Percentiles rank a stretch among this genome's conserved stretches.
phyloP scores from a whole-genome alignment of 2,113 vertebrate genomes.

The Psittacus erithacus region DNA sequence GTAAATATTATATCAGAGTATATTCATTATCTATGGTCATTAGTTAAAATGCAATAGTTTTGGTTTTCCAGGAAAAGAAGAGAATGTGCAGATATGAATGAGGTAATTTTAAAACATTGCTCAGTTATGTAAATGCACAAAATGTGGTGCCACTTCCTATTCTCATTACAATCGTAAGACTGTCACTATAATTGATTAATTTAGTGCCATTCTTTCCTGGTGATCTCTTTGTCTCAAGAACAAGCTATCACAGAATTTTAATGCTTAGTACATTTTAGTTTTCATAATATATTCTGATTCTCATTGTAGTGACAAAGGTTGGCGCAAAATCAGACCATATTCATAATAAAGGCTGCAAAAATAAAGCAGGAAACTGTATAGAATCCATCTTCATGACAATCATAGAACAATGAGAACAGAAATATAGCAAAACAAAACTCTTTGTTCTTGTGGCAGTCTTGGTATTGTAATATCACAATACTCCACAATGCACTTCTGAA shows the following conservation, averaged over 20 bases:
- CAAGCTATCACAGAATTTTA: slow-evolving; percentile 65
- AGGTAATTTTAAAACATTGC: slow-evolving; percentile 56
- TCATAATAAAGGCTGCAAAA: slow-evolving; percentile 64
- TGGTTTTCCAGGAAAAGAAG: background rate
- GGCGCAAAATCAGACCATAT: slow-evolving; percentile 69
- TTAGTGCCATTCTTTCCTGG: slow-evolving; percentile 61
- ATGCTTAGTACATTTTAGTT: slow-evolving; percentile 65
- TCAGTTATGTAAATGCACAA: slow-evolving; percentile 58
- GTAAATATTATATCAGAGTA: accelerated
- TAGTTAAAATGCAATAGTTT: background rate
- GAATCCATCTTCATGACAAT: slow-evolving; percentile 69
- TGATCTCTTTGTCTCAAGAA: slow-evolving; percentile 68
- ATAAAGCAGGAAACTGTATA: slow-evolving; percentile 51
- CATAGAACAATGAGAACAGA: slow-evolving; percentile 57
- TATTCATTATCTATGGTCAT: background rate
- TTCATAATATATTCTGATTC: slow-evolving; percentile 59
- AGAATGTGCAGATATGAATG: background rate
- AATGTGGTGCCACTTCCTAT: slow-evolving; percentile 59
- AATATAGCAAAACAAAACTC: slow-evolving; percentile 60
- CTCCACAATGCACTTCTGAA: slow-evolving; percentile 36
- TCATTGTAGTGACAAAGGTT: slow-evolving; percentile 65
- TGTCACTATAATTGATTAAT: slow-evolving; percentile 71
- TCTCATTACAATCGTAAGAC: slow-evolving; percentile 55
- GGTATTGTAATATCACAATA: slow-evolving; percentile 41
- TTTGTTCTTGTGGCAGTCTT: slow-evolving; percentile 35